These are phyloP conservation scores for Chironomus striatipennis DNA, from an alignment of 1,140 invertebrate genomes.

Conservation along the genomic window DNA sequence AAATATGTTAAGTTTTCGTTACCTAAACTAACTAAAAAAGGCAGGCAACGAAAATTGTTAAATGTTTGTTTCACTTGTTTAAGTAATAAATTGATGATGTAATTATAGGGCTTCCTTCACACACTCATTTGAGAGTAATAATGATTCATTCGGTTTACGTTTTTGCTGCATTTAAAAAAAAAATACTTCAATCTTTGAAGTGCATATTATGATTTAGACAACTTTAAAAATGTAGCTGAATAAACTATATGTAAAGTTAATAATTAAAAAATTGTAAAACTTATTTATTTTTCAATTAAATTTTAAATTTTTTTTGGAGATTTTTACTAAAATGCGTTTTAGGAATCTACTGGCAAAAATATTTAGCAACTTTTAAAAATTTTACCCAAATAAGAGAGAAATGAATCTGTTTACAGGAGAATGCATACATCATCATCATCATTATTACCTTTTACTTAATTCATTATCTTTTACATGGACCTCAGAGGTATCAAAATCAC, in stretches of 20 bases:
- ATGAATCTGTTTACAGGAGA: background rate
- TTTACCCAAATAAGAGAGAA: background rate
- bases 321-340: too few species aligned
- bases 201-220: too few species aligned
- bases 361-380: too few species aligned
- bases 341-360: too few species aligned
- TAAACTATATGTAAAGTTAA: too few species aligned
- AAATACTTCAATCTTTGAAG: too few species aligned
- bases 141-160: too few species aligned
- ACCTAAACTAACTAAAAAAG: background rate
- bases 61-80: constrained; percentile 22
- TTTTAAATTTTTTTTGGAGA: too few species aligned
- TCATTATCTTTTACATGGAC: background rate
- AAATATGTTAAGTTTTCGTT: constrained; percentile 19
- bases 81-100: constrained; percentile 23
- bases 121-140: background rate
- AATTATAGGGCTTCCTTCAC: constrained; percentile 22
- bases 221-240: too few species aligned
- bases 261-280: too few species aligned
- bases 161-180: too few species aligned
- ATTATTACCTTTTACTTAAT: constrained; percentile 11
- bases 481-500: background rate
- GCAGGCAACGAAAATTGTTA: constrained; percentile 17
- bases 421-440: background rate
- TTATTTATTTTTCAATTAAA: too few species aligned